Base-by-base conservation (phyloP, 2,113 vertebrate species). In the Aythya baeri region DNA sequence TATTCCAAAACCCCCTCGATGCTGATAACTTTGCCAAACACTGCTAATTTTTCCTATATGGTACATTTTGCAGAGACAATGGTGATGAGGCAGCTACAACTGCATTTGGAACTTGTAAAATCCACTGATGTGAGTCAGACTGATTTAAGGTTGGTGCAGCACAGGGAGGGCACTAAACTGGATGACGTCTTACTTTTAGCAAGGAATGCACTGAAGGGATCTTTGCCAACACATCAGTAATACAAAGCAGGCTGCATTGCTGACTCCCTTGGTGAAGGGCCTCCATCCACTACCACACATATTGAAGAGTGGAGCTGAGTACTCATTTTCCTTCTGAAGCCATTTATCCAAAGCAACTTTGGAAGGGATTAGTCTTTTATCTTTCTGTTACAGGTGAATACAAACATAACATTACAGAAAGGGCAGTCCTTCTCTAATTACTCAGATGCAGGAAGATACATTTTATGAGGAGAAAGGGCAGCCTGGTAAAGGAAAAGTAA, bases 381-480 rank as follows among this genome's bases (percentile, higher is more conserved):
- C 46, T 68, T 86, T 62, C 76, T 91, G 46, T 75, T 91, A 21
- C 1, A 92, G 62, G 26, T 83, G 46, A 93, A 81, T 49, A 92
- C 20, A 91, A 80, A 83, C 25, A 43, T 72, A 57, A 2, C 27
- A 59, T 44, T 49, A 58, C 63, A 50, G 31, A 26, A 91, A 58
- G 32, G 27, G 43, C 21, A 92, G 66, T 73, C 36, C 17, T 73
- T 86, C 79, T 83, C 80, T 89, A 89, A 92, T 74, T 81, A 86
- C 65, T 72, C 50, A 83, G 52, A 86, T 1, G 57, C 77, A 13
- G 72, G 38, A 12, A 85, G 70, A 83, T 88, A 59, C 41, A 77
- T 29, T 75, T 43, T 82, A 86, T 83, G 76, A 77, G 73, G 6
- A 96, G 68, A 84, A 95, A 82, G 65, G 57, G 55, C 82, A 96